A percentile compares a stretch with the other conserved stretches of the same genome.
Evolutionary conservation across 2,888 invertebrate genomes (phyloP).

Genomic region (Mylabris sibirica): DNA sequence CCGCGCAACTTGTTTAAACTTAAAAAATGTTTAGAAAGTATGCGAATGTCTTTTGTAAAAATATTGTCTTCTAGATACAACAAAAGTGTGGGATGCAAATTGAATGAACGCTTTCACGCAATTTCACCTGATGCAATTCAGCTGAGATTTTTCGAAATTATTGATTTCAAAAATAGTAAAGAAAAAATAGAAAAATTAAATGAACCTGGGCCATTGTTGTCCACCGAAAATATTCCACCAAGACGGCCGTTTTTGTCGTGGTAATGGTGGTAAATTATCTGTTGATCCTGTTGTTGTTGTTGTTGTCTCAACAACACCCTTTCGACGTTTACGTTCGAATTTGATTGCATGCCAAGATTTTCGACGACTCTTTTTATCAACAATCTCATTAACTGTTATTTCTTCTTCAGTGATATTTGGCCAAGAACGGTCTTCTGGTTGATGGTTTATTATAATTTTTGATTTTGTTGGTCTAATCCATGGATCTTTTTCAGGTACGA

Average conservation of each 20-base stretch:
- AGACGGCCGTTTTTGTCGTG: slow-evolving; percentile 77
- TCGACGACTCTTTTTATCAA: slow-evolving; percentile 58
- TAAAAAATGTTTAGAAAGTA: not conserved
- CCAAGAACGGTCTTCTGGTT: slow-evolving; percentile 49
- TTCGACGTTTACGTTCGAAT: slow-evolving; percentile 59
- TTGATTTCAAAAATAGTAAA: no score
- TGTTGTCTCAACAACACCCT: slow-evolving; percentile 55
- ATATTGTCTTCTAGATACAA: not conserved
- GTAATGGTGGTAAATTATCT: slow-evolving; percentile 55
- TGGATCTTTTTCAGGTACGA: slow-evolving; percentile 59
- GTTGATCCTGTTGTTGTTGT: not conserved
- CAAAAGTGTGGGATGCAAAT: not conserved
- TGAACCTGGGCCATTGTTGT: slow-evolving; percentile 77
- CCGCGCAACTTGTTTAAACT: not conserved
- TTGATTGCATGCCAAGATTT: slow-evolving; percentile 62
- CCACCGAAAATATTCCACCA: slow-evolving; percentile 92
- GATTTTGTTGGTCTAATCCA: slow-evolving; percentile 53
- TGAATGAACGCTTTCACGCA: slow-evolving; percentile 5
- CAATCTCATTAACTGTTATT: slow-evolving; percentile 44
- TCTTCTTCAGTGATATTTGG: slow-evolving; percentile 51
- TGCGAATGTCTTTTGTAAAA: not conserved
- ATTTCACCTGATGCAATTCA: slow-evolving; percentile 1
- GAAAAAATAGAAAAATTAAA: not conserved
- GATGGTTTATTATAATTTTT: slow-evolving; percentile 51
- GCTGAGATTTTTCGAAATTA: not conserved